Conservation (phyloP, 2,113 vertebrate species). For the Heteronetta atricapilla region DNA sequence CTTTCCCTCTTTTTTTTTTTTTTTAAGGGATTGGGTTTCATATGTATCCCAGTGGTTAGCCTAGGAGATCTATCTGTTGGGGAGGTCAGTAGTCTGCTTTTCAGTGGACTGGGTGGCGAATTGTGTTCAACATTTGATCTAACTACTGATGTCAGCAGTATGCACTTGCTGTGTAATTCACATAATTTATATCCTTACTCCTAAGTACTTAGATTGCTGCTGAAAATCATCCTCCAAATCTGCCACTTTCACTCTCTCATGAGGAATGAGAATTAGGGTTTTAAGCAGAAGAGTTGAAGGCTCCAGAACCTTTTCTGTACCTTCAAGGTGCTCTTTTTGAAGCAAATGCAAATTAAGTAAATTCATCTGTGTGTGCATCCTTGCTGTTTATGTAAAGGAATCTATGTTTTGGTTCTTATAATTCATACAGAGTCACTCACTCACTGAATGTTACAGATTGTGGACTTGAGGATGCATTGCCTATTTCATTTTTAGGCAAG, state of each 20-base stretch:
- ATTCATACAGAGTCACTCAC: not conserved
- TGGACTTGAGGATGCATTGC: not conserved
- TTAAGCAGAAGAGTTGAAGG: not conserved
- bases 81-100: not conserved
- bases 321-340: not conserved
- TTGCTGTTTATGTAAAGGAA: conserved; percentile 34
- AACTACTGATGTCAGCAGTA: not conserved
- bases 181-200: conserved; percentile 1
- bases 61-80: not conserved
- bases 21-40: not conserved
- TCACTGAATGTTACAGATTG: not conserved
- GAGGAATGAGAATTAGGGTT: not conserved
- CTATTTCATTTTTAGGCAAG: conserved; percentile 20
- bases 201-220: not conserved
- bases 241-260: not conserved
- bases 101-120: not conserved
- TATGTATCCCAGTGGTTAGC: not conserved
- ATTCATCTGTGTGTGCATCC: not conserved
- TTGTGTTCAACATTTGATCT: not conserved
- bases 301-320: not conserved
- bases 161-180: not conserved
- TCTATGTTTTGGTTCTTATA: not conserved
- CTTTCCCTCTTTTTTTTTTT: not conserved
- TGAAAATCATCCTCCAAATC: conserved; percentile 5
- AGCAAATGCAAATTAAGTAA: not conserved